A percentile compares a stretch with the other conserved stretches of the same genome.
phyloP scores from a whole-genome alignment of 2,113 vertebrate genomes.

The Ochotona princeps region DNA sequence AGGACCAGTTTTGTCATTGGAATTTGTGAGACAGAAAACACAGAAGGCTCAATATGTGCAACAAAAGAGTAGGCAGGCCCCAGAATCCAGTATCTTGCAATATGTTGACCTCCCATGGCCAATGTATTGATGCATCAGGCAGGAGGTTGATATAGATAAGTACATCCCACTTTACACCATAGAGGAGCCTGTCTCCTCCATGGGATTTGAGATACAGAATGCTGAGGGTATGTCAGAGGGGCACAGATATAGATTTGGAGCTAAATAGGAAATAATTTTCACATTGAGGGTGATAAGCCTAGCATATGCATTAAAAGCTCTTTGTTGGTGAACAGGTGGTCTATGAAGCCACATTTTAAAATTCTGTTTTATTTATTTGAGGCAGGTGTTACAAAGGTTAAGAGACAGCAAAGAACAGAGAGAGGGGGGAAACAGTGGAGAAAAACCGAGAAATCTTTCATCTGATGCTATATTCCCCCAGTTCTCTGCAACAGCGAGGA shows the following conservation, averaged over 20 bases:
- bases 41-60: background rate
- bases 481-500: too few relatives aligned
- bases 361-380: too few relatives aligned
- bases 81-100: background rate
- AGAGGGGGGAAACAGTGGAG: too few relatives aligned
- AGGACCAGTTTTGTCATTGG: background rate
- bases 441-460: too few relatives aligned
- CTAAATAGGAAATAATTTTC: background rate
- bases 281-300: background rate
- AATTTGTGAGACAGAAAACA: background rate
- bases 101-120: accelerated
- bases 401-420: too few relatives aligned
- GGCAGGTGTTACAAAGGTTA: too few relatives aligned
- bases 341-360: background rate
- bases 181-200: accelerated
- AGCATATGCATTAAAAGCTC: background rate
- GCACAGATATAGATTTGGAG: background rate
- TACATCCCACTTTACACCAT: accelerated
- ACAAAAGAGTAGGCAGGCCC: background rate
- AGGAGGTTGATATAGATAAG: accelerated
- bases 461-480: too few relatives aligned
- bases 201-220: background rate
- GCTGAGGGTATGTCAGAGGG: accelerated
- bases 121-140: accelerated
- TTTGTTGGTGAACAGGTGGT: background rate